Base-by-base conservation (phyloP, 2,888 invertebrate genomes). In the Auanema freiburgensis region DNA sequence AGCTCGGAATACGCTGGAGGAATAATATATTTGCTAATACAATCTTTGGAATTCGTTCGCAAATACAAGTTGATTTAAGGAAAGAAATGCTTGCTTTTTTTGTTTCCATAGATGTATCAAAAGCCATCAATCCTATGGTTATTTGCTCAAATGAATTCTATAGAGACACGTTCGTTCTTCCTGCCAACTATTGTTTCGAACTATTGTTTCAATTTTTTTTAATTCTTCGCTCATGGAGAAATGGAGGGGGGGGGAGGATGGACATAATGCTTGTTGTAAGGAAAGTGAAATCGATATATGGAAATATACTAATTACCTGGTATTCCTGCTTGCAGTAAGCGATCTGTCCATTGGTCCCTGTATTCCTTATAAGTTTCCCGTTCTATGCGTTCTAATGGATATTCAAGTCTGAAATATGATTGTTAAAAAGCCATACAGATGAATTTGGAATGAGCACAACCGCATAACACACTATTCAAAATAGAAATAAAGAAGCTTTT, bases 331-430 rank as follows among this genome's bases (percentile, higher is more conserved):
- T 41, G 56, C 14, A 71, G 11, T 25, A 78, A 55, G 41, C 72
- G 59, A 24, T 71, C 53, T 41, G 62, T 70, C 79, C 79, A 79
- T 46, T 77, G 66, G 41, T 64, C 64, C 23, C 77, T 70, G 53
- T 78, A 78, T 33, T 74, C 73, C 59, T 62, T 51, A 58, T 77
- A 77, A 5, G 72, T 65, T 46, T 78, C 79, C 33, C 74, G 57
- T 21, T 79, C 78, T 49, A 77, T 74, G 52, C 68, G 68, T 44
- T 78, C 78, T 52, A 75, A 52, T 10, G 79, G 79, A 56, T 73
- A 72, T 49, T 72, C 72, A 18, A 72, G 62, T 55, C 72, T 69
- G 23, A 10, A 65, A 54, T 16, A 12, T 33, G 21, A 46, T 46
- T 46, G 3, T 5, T 21, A 46, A 21, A 18, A 46, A 5, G 4